phyloP scores from a whole-genome alignment of 2,797 vertebrate species.

The Sternarchorhynchus goeldii region DNA sequence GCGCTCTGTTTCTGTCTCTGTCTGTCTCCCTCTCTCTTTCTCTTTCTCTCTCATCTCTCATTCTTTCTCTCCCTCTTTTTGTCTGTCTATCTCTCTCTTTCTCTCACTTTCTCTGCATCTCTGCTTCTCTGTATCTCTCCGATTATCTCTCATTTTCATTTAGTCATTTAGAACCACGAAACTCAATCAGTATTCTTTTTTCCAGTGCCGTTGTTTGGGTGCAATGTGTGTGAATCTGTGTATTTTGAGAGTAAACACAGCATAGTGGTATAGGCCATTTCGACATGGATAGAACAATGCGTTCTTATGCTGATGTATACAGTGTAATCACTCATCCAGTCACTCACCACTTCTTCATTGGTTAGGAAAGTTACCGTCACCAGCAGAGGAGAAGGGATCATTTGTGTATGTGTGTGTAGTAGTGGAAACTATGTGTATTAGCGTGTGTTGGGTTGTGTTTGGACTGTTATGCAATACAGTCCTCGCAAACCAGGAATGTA shows the following conservation, averaged over 20 bases:
- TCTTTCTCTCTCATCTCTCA: neutral
- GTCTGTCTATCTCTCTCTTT: neutral
- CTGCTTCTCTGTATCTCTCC: neutral
- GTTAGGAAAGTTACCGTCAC: slow-evolving; percentile 9
- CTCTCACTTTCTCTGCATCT: slow-evolving; percentile 6
- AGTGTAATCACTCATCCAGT: slow-evolving; percentile 1
- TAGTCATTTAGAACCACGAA: slow-evolving; percentile 43
- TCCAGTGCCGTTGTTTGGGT: neutral
- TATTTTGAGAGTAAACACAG: neutral
- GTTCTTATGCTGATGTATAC: slow-evolving; percentile 6
- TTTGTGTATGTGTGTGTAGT: slow-evolving; percentile 2
- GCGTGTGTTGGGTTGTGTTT: slow-evolving; percentile 19
- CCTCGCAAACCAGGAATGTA: slow-evolving; percentile 24
- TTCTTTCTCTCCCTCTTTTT: neutral
- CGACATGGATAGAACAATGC: neutral
- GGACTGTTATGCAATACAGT: slow-evolving; percentile 13
- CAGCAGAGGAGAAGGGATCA: slow-evolving; percentile 11
- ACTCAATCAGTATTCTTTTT: slow-evolving; percentile 51
- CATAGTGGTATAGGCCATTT: neutral
- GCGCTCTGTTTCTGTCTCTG: slow-evolving; percentile 38
- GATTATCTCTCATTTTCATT: slow-evolving; percentile 2
- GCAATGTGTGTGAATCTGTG: slow-evolving; percentile 6
- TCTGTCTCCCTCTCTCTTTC: neutral
- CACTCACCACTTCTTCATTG: slow-evolving; percentile 12
- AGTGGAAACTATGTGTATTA: slow-evolving; percentile 14